A percentile compares a stretch with the other conserved stretches of the same genome.
These are phyloP conservation scores for Aphelenchoides besseyi DNA, from an alignment of 1,140 invertebrate species.

Conservation along the genomic window DNA sequence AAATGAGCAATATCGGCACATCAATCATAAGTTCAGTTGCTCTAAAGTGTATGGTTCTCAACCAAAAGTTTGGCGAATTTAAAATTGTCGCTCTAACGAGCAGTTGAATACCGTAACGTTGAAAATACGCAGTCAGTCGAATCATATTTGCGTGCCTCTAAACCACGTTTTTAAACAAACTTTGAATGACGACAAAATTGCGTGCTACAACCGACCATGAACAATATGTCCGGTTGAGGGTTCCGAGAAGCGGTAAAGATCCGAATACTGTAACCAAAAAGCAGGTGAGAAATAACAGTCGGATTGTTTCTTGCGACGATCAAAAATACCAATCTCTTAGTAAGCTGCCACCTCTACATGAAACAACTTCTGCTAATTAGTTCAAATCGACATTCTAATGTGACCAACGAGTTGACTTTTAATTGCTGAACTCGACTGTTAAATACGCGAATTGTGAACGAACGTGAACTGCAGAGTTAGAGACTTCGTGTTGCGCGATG, in stretches of 20 bases:
- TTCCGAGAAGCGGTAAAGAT: neutral
- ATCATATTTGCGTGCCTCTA: neutral
- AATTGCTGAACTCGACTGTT: neutral
- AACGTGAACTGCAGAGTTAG: neutral
- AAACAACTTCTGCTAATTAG: neutral
- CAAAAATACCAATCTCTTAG: neutral
- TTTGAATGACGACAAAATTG: slow-evolving; percentile 3
- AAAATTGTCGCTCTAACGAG: no score
- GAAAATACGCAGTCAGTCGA: neutral
- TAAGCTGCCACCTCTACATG: neutral
- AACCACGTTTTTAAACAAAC: neutral
- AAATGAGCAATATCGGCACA: no score
- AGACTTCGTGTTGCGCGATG: no score
- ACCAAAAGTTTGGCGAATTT: neutral
- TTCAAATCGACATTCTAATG: neutral
- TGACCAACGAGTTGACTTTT: neutral
- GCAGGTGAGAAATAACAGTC: neutral
- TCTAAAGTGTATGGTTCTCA: no score
- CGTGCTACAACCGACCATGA: neutral
- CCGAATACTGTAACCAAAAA: neutral
- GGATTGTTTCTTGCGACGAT: neutral
- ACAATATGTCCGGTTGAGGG: neutral
- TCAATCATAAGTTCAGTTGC: no score
- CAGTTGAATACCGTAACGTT: neutral
- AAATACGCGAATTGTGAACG: neutral